These are phyloP conservation scores for Neuroscelio doddi DNA, from an alignment of 2,888 invertebrate species.

Conservation along the genomic window DNA sequence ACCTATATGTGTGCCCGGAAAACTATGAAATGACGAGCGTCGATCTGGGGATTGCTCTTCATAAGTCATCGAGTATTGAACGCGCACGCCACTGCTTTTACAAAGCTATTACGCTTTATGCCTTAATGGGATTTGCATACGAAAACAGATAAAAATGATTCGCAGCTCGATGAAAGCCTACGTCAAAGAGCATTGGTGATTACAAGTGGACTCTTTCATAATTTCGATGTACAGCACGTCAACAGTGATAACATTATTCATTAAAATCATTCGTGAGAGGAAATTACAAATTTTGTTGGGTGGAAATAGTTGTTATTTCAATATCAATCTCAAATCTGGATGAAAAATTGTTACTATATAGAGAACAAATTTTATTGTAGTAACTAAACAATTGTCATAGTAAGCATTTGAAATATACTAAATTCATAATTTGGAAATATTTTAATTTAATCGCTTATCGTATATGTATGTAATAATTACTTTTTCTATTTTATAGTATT, in stretches of 20 bases:
- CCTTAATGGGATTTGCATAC: slow-evolving; percentile 42
- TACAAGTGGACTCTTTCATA: slow-evolving; percentile 37
- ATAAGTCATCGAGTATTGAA: slow-evolving; percentile 30
- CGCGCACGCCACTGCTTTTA: slow-evolving; percentile 19
- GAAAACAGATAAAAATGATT: slow-evolving; percentile 41
- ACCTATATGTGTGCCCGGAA: slow-evolving; percentile 28
- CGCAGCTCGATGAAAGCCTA: slow-evolving; percentile 22
- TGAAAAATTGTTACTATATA: too few species aligned
- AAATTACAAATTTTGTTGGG: too few species aligned
- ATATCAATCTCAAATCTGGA: too few species aligned
- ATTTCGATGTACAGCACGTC: too few species aligned
- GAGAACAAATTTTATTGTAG: too few species aligned
- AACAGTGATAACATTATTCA: slow-evolving; percentile 26
- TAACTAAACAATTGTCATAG: too few species aligned
- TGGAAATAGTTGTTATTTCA: too few species aligned
- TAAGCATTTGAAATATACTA: too few species aligned
- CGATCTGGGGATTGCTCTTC: slow-evolving; percentile 13
- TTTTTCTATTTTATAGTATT: too few species aligned
- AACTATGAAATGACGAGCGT: slow-evolving; percentile 29
- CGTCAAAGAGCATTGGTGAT: slow-evolving; percentile 45
- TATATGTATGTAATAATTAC: too few species aligned
- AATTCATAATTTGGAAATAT: too few species aligned
- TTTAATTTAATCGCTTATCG: too few species aligned
- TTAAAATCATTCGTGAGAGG: not conserved
- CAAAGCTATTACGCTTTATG: slow-evolving; percentile 33